Percentiles rank a stretch among this genome's conserved stretches.
Evolutionary conservation across 2,888 invertebrate species (phyloP).

Genomic region (Eupithecia vulgata): DNA sequence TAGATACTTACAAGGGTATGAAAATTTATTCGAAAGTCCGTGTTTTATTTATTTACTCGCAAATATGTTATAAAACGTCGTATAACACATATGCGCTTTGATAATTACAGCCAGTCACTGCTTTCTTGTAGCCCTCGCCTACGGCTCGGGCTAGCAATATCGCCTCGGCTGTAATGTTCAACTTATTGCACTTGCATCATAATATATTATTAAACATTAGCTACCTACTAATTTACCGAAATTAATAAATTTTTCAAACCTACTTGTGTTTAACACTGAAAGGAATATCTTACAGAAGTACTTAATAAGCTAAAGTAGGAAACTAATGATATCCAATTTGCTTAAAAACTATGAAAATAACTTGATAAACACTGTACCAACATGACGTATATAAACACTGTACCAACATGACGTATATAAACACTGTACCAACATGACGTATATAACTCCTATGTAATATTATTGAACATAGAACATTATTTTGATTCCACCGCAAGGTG

Average conservation of each 20-base stretch:
- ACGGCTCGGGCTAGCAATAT: too few relatives aligned
- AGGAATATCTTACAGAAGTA: slow-evolving; percentile 1
- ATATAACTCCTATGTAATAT: not conserved
- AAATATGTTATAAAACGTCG: too few relatives aligned
- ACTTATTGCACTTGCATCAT: too few relatives aligned
- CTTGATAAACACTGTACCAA: not conserved
- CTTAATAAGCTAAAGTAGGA: not conserved
- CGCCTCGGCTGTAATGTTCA: too few relatives aligned
- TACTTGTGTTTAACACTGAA: slow-evolving; percentile 10
- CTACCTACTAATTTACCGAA: not conserved
- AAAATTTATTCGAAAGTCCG: too few relatives aligned
- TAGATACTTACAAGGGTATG: too few relatives aligned
- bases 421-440: too few relatives aligned
- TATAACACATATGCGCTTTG: too few relatives aligned
- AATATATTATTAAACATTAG: not conserved
- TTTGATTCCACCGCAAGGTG: not conserved
- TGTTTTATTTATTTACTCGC: too few relatives aligned
- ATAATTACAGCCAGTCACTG: too few relatives aligned
- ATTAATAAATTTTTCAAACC: not conserved
- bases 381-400: not conserved
- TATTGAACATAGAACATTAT: too few relatives aligned
- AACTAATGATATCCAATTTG: not conserved
- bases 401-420: not conserved
- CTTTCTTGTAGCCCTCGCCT: too few relatives aligned
- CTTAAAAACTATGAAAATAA: not conserved